These are phyloP conservation scores for Phylloscopus trochiloides DNA, from an alignment of 2,113 vertebrate species.

Conservation along the genomic window DNA sequence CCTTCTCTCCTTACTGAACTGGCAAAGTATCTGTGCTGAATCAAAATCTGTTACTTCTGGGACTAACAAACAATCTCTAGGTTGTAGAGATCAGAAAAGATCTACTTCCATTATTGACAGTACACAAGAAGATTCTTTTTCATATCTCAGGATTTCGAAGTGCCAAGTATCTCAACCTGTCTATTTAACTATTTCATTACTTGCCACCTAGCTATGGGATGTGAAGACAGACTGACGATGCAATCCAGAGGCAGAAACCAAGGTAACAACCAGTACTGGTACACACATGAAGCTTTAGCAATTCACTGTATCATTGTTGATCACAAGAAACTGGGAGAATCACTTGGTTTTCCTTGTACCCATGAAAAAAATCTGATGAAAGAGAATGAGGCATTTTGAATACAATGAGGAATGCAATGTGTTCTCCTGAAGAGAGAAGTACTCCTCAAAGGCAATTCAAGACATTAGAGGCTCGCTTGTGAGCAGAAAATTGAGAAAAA, in stretches of 20 bases:
- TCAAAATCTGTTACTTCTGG: neutral
- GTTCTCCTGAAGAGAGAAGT: neutral
- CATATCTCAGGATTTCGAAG: neutral
- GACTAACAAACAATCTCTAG: neutral
- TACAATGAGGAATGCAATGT: neutral
- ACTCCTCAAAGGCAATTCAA: neutral
- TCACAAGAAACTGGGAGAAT: neutral
- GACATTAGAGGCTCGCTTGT: neutral
- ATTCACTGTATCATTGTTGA: accelerated
- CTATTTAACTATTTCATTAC: neutral
- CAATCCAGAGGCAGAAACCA: neutral
- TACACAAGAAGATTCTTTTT: neutral
- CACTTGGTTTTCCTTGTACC: neutral
- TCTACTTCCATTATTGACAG: neutral
- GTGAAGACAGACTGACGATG: neutral
- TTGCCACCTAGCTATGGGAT: neutral
- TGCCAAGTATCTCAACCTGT: neutral
- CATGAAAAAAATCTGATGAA: neutral
- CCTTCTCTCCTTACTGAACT: neutral
- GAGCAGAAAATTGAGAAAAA: neutral
- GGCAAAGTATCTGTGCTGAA: neutral
- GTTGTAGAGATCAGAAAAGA: neutral
- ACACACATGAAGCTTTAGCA: neutral
- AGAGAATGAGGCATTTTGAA: neutral
- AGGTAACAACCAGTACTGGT: neutral